Evolutionary conservation across 1,140 invertebrate genomes (phyloP), one percentile per base, ranked within the genome.

Genomic region (Ridgeia piscesae): DNA sequence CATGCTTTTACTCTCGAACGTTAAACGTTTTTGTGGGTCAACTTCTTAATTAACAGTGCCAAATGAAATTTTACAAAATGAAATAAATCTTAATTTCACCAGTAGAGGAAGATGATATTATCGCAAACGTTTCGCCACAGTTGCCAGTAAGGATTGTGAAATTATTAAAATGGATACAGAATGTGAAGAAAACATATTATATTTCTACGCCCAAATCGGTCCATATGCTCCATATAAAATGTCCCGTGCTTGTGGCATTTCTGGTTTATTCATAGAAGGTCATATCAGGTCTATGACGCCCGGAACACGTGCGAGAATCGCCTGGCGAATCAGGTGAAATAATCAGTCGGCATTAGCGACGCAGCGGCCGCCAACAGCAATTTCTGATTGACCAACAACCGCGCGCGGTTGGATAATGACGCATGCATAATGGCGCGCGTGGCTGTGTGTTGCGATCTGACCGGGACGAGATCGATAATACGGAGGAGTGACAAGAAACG

Each of bases 331-430:
- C 58, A 77, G 58, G 17, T 77, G 58, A 77, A 77, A 17, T 77
- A 77, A 77, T 77, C 58, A 77, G 58, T 21, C 58, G 58, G 58
- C 27, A 31, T 77, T 77, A 77, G 58, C 27, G 14, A 2, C 58
- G 17, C 58, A 77, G 58, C 58, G 27, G 58, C 27, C 58, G 58
- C 58, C 58, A 77, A 77, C 58, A 77, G 58, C 58, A 77, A 77
- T 77, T 77, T 77, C 58, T 77, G 58, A 77, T 77, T 77, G 58
- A 77, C 58, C 58, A 77, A 77, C 58, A 77, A 77, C 58, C 58
- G 58, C 11, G 58, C 58, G 27, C 58, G 27, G 58, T 21, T 17
- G 58, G 58, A 77, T 77, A 77, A 77, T 77, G 58, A 77, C 58
- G 58, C 17, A 21, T 6, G 58, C 58, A 77, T 77, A 77, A 77